Base-by-base conservation (phyloP, 2,797 vertebrate genomes). In the Amblyopsis hoosieri region DNA sequence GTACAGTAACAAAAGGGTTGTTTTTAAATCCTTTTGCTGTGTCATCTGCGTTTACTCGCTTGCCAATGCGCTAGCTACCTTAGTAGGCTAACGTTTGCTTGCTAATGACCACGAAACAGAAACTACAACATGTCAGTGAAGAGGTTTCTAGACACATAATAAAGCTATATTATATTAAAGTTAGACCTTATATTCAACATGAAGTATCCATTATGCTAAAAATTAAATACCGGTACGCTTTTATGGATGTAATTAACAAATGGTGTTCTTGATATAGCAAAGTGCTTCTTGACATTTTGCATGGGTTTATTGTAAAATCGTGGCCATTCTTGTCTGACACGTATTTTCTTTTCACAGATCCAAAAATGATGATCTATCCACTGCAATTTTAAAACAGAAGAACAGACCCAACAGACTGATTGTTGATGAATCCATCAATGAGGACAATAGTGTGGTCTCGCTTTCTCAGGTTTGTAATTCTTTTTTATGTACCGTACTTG, bases 381-480 rank as follows among this genome's bases (percentile, higher is more conserved):
- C 97, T 91, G 97, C 97, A 57, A 99, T 99, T 91, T 92, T 99
- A 82, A 99, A 99, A 92, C 97, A 99, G 90, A 99, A 99, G 93
- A 96, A 92, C 93, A 95, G 97, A 81, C 97, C 97, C 48, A 98
- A 99, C 92, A 93, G 97, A 90, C 90, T 99, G 91, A 95, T 99
- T 87, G 97, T 99, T 56, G 97, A 99, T 94, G 97, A 99, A 90
- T 96, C 97, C 68, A 98, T 99, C 90, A 99, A 99, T 93, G 97
- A 99, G 91, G 97, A 99, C 90, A 99, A 99, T 91, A 99, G 97
- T 51, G 97, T 99, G 76, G 97, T 99, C 64, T 98, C 97, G 0
- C 94, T 99, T 60, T 99, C 97, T 74, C 97, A 99, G 96, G 97
- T 94, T 87, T 58, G 45, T 9, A 42, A 9, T 42, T 42, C 1